Evolutionary conservation across 2,888 invertebrate species (phyloP), one percentile per base, ranked within the genome.

Genomic region (Drosophila anceps): DNA sequence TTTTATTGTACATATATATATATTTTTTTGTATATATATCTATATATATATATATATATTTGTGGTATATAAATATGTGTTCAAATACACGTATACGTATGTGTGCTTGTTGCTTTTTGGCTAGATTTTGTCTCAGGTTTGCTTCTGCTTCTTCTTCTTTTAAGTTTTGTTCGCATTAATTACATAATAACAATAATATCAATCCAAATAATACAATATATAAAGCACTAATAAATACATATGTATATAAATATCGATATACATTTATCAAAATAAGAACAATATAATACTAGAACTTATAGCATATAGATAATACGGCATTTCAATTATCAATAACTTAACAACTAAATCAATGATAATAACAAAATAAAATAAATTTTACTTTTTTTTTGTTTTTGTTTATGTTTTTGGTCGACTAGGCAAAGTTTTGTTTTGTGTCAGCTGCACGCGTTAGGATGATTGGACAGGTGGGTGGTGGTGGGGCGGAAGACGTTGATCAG

Each of bases 121-220:
- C 81, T 64, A 64, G 35, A 61, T 37, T 62, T 61, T 24, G 24
- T 58, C 29, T 46, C 9, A 20, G 46, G 27, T 48, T 65, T 9
- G 20, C 46, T 60, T 37, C 12, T 29, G 3, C 35, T 59, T 41
- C 54, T 51, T 31, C 1, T 41, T 31, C 6, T 31, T 50, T 35
- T 24, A 6, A 15, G 10, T 55, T 81, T 77, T 78, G 60, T 58
- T 69, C 63, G 61, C 50, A 57, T 50, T 54, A 58, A 31, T 65
- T 58, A 76, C 61, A 79, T 59, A 81, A 62, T 76, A 66, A 54
- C 44, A 71, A 72, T 81, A 81, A 79, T 79, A 69, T 66, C 81
- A 79, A 75, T 69, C 12, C 54, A 73, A 72, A 64, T 63, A 59
- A 64, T 53, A 61, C 71, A 62, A 55, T 70, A 55, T 37, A 50